Base-by-base conservation (phyloP, 2,888 invertebrate genomes). In the Oscheius sp. region DNA sequence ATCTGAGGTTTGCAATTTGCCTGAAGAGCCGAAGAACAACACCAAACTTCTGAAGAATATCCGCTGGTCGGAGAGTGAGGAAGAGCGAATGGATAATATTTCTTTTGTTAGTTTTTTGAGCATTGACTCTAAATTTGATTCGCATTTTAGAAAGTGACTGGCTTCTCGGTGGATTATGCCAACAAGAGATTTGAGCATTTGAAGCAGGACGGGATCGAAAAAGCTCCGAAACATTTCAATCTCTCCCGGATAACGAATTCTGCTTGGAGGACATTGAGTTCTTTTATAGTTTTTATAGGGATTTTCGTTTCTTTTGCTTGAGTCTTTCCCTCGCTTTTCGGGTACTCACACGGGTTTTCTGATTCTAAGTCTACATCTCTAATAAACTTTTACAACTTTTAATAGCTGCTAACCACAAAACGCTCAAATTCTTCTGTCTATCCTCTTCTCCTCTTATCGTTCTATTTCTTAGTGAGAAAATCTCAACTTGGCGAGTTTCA, bases 141-240 rank as follows among this genome's bases (percentile, higher is more conserved):
- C 10, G 1, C 10, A 3, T 63, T 73, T 45, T 65, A 75, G 75
- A 39, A 70, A 39, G 75, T 75, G 10, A 73, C 75, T 37, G 75
- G 75, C 3, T 75, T 75, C 63, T 67, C 75, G 2, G 69, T 73
- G 3, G 75, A 75, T 42, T 75, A 75, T 37, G 75, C 75, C 10
- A 69, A 71, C 3, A 67, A 68, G 23, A 67, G 75, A 23, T 68
- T 75, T n/a, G 75, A 71, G 17, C 75, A 75, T 57, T 66, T 75
- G 73, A 42, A 25, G 17, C 45, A 45, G 31, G 61, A 61, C 29
- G 61, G 61, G 8, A 6, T 42, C 29, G 61, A 61, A 2, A 39
- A 42, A n/a, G 45, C 29, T 25, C 61, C 61, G 27, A 61, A 17
- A 45, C 61, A 61, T 45, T 61, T 61, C 61, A 61, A 61, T 31